phyloP scores from a whole-genome alignment of 2,888 invertebrate species.

The Calliphora vomitoria region DNA sequence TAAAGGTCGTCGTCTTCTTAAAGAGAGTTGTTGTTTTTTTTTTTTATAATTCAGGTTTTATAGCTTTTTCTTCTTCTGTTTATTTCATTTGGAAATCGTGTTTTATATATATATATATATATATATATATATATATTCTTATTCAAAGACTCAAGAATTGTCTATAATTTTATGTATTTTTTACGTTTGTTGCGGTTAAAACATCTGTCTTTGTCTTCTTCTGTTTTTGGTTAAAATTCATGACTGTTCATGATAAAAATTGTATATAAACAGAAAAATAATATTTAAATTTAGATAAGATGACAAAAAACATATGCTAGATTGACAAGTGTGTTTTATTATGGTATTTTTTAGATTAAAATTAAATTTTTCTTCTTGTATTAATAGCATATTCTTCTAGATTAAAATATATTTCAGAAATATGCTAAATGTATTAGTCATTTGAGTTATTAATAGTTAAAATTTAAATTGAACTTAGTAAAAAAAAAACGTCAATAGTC shows the following conservation, averaged over 20 bases:
- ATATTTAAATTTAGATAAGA: conserved; percentile 29
- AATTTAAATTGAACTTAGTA: too few relatives aligned
- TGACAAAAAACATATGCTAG: conserved; percentile 53
- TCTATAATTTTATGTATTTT: conserved; percentile 59
- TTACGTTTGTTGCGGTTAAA: conserved; percentile 63
- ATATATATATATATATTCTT: not conserved
- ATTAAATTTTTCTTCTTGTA: too few relatives aligned
- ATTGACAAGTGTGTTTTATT: conserved; percentile 42
- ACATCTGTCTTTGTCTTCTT: conserved; percentile 61
- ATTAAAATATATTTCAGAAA: too few relatives aligned
- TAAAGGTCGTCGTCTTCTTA: conserved; percentile 65
- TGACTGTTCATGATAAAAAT: not conserved
- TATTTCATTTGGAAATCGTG: conserved; percentile 17
- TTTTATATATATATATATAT: not conserved
- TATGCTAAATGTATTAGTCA: too few relatives aligned
- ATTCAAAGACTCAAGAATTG: conserved; percentile 12
- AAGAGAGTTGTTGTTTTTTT: conserved; percentile 28
- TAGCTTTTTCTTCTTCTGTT: not conserved
- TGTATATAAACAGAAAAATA: not conserved
- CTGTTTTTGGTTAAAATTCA: not conserved
- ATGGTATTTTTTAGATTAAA: not conserved
- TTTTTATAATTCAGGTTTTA: conserved; percentile 30
- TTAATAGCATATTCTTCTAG: too few relatives aligned
- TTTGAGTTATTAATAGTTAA: too few relatives aligned
- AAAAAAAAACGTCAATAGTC: too few relatives aligned